Evolutionary conservation across 2,888 invertebrate species (phyloP).

Genomic region (Helicoverpa assulta): DNA sequence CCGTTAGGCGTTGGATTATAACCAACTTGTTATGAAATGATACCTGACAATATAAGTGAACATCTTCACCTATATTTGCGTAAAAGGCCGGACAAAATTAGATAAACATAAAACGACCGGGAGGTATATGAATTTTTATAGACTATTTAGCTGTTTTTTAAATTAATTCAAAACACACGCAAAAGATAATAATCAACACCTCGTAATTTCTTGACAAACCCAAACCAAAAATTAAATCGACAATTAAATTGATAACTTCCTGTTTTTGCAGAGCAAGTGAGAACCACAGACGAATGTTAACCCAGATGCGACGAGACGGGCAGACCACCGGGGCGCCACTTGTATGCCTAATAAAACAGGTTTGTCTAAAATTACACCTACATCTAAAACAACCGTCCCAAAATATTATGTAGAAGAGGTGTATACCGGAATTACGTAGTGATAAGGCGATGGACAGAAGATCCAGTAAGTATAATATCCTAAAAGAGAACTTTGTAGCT

Average conservation of each 20-base stretch:
- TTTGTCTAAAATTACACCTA: constrained; percentile 48
- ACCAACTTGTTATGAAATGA: no score
- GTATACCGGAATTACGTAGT: constrained; percentile 14
- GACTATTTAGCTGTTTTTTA: not conserved
- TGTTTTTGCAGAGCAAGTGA: constrained; percentile 37
- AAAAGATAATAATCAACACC: constrained; percentile 27
- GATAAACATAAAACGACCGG: no score
- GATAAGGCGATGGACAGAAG: constrained; percentile 11
- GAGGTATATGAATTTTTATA: no score
- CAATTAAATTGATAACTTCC: constrained; percentile 47
- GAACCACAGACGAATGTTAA: constrained; percentile 33
- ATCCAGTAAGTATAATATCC: not conserved
- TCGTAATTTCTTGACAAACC: constrained; percentile 32
- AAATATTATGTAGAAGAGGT: constrained; percentile 46
- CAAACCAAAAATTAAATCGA: constrained; percentile 15
- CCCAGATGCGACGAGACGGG: constrained; percentile 35
- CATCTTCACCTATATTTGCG: no score
- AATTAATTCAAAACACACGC: not conserved
- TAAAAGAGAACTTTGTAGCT: not conserved
- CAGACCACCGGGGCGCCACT: constrained; percentile 51
- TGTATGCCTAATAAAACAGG: constrained; percentile 37
- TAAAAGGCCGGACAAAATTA: no score
- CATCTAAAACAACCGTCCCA: constrained; percentile 41
- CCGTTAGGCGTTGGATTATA: no score
- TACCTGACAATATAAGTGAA: no score